These are phyloP conservation scores for Chesias legatella DNA, from an alignment of 2,888 invertebrate genomes.

Conservation along the genomic window DNA sequence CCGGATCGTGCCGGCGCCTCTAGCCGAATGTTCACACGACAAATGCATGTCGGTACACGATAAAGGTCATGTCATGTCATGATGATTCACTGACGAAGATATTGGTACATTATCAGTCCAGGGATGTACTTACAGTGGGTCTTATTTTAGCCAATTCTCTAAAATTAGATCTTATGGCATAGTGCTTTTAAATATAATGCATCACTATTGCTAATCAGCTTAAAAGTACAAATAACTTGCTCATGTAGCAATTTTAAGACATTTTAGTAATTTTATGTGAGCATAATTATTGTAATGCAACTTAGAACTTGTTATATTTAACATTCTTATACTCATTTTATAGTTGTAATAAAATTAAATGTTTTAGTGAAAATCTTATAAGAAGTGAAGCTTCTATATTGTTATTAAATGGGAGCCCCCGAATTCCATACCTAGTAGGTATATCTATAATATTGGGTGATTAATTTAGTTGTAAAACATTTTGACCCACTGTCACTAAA, in stretches of 20 bases:
- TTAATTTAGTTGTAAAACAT: conserved; percentile 33
- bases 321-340: conserved; percentile 66
- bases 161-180: conserved; percentile 54
- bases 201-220: conserved; percentile 48
- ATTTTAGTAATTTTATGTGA: conserved; percentile 54
- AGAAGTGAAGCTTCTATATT: conserved; percentile 54
- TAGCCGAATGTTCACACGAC: conserved; percentile 50
- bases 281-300: conserved; percentile 46
- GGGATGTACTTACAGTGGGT: conserved; percentile 55
- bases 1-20: conserved; percentile 24
- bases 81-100: conserved; percentile 39
- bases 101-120: conserved; percentile 39
- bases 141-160: conserved; percentile 49
- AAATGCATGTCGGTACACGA: conserved; percentile 46
- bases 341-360: conserved; percentile 52
- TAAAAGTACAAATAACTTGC: conserved; percentile 76
- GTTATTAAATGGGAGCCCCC: conserved; percentile 47
- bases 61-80: conserved; percentile 25
- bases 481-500: conserved; percentile 74
- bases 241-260: conserved; percentile 70
- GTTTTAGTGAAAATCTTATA: conserved; percentile 49
- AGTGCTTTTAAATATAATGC: conserved; percentile 42
- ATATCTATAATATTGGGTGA: conserved; percentile 52
- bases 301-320: conserved; percentile 43
- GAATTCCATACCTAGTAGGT: conserved; percentile 63